phyloP scores from a whole-genome alignment of 2,888 invertebrate species.

The Patella caerulea region DNA sequence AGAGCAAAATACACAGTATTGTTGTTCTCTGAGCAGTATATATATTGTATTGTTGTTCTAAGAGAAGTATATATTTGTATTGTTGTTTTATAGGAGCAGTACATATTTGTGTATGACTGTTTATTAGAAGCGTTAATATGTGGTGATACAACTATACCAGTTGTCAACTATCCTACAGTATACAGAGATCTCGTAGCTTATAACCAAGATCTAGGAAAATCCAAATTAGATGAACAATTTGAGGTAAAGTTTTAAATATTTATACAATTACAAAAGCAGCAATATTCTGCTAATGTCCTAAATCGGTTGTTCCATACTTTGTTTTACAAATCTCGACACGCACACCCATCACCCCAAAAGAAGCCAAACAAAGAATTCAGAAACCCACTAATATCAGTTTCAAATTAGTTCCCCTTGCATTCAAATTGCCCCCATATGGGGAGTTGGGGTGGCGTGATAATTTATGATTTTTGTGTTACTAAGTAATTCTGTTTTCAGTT shows the following conservation, averaged over 20 bases:
- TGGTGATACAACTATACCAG: conserved; percentile 60
- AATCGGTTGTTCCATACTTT: no score
- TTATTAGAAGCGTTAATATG: conserved; percentile 62
- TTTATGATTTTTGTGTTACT: no score
- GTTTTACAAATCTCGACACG: no score
- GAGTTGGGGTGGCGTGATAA: no score
- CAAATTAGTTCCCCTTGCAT: no score
- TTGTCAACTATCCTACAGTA: conserved; percentile 54
- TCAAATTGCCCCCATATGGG: no score
- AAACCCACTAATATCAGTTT: no score
- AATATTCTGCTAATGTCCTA: no score
- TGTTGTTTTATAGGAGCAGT: conserved; percentile 58
- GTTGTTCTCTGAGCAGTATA: neutral
- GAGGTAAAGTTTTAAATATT: conserved; percentile 43
- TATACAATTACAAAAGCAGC: no score
- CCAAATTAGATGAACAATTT: conserved; percentile 61
- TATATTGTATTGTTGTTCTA: conserved; percentile 11
- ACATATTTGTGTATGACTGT: conserved; percentile 65
- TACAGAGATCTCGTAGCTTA: conserved; percentile 57
- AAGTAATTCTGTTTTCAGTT: no score
- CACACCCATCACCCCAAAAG: no score
- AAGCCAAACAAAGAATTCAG: no score
- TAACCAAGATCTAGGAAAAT: conserved; percentile 61
- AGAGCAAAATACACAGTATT: neutral
- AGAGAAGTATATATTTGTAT: conserved; percentile 12